Evolutionary conservation across 1,140 invertebrate genomes (phyloP).

Genomic region (Delia radicum): DNA sequence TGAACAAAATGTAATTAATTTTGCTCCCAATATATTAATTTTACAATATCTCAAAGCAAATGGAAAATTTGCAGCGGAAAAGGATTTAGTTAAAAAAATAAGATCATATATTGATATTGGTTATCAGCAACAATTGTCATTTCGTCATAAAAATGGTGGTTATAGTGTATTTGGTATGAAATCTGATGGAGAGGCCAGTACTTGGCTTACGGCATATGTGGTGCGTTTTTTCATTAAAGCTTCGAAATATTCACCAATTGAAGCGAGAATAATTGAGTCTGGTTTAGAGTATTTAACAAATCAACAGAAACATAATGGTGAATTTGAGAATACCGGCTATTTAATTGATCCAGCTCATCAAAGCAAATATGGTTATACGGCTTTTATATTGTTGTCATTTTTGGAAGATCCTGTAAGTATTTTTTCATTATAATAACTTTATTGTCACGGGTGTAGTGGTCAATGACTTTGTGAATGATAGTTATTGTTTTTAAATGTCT

Average conservation of each 20-base stretch:
- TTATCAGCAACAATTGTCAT: neutral
- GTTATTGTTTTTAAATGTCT: no score
- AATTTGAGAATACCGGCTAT: neutral
- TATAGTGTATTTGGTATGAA: neutral
- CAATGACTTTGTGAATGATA: no score
- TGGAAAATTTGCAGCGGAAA: neutral
- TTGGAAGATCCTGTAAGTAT: constrained; percentile 38
- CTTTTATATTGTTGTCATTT: constrained; percentile 1
- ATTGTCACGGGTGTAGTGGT: no score
- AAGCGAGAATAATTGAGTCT: neutral
- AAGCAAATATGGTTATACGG: neutral
- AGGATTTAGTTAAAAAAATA: neutral
- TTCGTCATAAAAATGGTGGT: neutral
- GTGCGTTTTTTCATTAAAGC: constrained; percentile 3
- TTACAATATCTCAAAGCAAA: constrained; percentile 65
- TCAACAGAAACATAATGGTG: neutral
- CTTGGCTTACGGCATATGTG: neutral
- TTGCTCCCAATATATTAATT: constrained; percentile 87
- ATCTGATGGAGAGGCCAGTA: neutral
- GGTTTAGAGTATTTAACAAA: neutral
- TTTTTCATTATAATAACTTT: no score
- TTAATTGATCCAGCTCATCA: neutral
- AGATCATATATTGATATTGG: neutral
- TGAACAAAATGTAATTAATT: constrained; percentile 92
- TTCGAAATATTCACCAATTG: neutral